Evolutionary conservation across 2,113 vertebrate species (phyloP).

Genomic region (Microtus ochrogaster): DNA sequence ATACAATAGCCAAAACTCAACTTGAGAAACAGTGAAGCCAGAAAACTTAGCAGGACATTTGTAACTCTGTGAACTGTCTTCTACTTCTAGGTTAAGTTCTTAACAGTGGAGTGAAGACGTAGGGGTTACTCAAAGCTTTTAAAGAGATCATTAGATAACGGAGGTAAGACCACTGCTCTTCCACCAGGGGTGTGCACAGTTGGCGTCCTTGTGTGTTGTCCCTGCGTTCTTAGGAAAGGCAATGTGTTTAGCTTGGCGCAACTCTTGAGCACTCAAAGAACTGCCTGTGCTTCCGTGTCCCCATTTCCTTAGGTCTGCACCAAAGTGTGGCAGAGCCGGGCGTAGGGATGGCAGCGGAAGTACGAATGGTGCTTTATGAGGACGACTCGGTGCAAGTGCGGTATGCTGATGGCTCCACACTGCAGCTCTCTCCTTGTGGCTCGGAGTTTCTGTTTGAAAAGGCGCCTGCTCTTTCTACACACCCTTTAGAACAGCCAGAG

Average conservation of each 20-base stretch:
- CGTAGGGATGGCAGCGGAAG: conserved; percentile 69
- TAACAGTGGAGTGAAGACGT: background rate
- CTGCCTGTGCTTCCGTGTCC: background rate
- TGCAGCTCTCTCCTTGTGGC: conserved; percentile 92
- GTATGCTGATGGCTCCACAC: conserved; percentile 84
- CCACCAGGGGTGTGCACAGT: conserved; percentile 1
- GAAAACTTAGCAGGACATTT: background rate
- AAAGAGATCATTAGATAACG: conserved; percentile 6
- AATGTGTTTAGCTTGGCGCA: background rate
- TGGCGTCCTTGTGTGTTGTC: background rate
- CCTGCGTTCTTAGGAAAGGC: background rate
- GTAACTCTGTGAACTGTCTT: background rate
- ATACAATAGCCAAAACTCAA: conserved; percentile 30
- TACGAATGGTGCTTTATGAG: conserved; percentile 88
- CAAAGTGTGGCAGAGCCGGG: background rate
- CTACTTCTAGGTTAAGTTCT: background rate
- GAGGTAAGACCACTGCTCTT: background rate
- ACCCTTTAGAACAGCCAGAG: conserved; percentile 84
- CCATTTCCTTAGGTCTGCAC: conserved; percentile 12
- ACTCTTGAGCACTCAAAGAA: conserved; percentile 16
- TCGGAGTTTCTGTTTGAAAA: conserved; percentile 90
- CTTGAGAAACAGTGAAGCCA: conserved; percentile 26
- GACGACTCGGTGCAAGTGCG: conserved; percentile 90
- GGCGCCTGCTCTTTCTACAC: conserved; percentile 76
- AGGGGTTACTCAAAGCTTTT: background rate